Percentiles rank a stretch among this genome's conserved stretches.
phyloP scores from a whole-genome alignment of 2,797 vertebrate genomes.

The Rousettus madagascariensis region DNA sequence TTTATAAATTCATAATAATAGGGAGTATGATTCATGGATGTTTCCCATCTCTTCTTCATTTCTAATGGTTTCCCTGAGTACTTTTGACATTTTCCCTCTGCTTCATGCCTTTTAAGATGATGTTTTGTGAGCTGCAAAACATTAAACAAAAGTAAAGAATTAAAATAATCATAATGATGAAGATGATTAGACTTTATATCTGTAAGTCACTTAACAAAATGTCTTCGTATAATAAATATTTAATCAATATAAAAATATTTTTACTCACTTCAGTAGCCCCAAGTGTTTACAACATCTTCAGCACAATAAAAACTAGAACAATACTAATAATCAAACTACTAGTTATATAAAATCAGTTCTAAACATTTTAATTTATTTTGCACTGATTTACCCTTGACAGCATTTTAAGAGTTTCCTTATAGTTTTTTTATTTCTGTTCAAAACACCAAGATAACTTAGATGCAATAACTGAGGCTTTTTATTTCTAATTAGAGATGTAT shows the following conservation, averaged over 20 bases:
- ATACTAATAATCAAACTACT: conserved; percentile 42
- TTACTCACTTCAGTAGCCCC: not conserved
- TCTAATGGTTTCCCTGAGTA: not conserved
- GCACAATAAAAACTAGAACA: not conserved
- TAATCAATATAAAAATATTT: not conserved
- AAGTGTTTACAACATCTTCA: not conserved
- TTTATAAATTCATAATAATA: not conserved
- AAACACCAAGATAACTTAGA: not conserved
- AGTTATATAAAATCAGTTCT: conserved; percentile 46
- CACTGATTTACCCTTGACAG: conserved; percentile 51
- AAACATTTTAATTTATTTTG: conserved; percentile 37
- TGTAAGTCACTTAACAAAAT: not conserved
- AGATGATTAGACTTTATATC: not conserved
- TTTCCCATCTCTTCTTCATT: not conserved
- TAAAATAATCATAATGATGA: not conserved
- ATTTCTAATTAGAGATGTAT: conserved; percentile 43
- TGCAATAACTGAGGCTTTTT: not conserved
- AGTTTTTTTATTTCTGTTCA: conserved; percentile 14
- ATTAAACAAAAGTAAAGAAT: conserved; percentile 9
- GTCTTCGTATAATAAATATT: not conserved
- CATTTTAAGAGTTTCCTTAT: conserved; percentile 23
- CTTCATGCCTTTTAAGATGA: not conserved
- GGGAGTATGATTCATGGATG: not conserved
- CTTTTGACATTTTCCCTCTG: not conserved
- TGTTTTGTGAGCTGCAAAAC: not conserved